Evolutionary conservation across 2,797 vertebrate genomes (phyloP).

Genomic region (Sparus aurata): DNA sequence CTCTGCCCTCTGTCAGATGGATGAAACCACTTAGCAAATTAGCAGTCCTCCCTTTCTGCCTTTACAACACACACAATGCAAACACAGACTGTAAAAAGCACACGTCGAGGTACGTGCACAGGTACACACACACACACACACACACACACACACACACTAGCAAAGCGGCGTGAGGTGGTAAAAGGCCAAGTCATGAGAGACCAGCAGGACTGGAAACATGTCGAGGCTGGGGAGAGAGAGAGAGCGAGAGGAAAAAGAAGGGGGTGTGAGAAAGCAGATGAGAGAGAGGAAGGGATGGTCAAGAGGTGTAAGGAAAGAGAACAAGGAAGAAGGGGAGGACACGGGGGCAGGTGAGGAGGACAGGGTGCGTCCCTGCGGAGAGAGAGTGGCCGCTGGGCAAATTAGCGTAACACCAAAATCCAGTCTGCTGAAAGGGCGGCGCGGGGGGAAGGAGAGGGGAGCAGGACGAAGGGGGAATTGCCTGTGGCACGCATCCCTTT

Average conservation of each 20-base stretch:
- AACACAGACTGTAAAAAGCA: slow-evolving; percentile 29
- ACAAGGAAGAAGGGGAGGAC: neutral
- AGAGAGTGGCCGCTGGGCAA: slow-evolving; percentile 27
- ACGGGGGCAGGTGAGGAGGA: slow-evolving; percentile 39
- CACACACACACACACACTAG: slow-evolving; percentile 32
- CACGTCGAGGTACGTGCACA: slow-evolving; percentile 31
- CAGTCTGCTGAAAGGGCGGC: slow-evolving; percentile 39
- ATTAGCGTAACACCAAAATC: slow-evolving; percentile 54
- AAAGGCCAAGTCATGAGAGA: slow-evolving; percentile 61
- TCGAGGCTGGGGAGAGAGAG: slow-evolving; percentile 35
- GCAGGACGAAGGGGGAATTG: slow-evolving; percentile 18
- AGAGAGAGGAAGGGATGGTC: slow-evolving; percentile 27
- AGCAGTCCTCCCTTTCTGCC: slow-evolving; percentile 47
- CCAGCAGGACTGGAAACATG: slow-evolving; percentile 44
- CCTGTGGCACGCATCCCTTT: slow-evolving; percentile 50
- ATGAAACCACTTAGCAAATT: slow-evolving; percentile 77
- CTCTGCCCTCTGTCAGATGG: slow-evolving; percentile 60
- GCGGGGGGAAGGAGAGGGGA: slow-evolving; percentile 17
- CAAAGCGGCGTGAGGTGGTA: slow-evolving; percentile 20
- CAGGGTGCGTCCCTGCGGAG: slow-evolving; percentile 40
- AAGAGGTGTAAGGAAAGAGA: slow-evolving; percentile 22
- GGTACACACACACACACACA: slow-evolving; percentile 40
- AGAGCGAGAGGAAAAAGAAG: slow-evolving; percentile 13
- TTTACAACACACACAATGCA: slow-evolving; percentile 44
- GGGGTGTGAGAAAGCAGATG: slow-evolving; percentile 30